These are phyloP conservation scores for Todiramphus saurophagus DNA, from an alignment of 2,113 vertebrate genomes.

Conservation along the genomic window DNA sequence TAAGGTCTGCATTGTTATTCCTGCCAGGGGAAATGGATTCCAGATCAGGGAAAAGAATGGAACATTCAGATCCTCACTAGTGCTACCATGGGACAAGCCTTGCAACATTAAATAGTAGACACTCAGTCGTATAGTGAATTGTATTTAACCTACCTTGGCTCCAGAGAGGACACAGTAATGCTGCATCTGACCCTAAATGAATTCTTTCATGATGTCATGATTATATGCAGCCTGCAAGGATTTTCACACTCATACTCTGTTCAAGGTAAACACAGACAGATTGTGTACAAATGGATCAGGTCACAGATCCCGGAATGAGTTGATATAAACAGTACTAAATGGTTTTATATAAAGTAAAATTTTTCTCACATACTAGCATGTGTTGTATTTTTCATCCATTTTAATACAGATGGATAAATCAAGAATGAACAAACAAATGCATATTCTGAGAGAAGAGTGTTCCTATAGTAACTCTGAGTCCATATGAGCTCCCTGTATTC, in stretches of 20 bases:
- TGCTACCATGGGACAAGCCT: background rate
- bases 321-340: background rate
- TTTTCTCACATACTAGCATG: background rate
- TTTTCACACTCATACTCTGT: background rate
- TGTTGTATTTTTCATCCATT: background rate
- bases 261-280: constrained; percentile 7
- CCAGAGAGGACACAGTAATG: background rate
- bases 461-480: background rate
- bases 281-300: background rate
- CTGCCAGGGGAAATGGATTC: background rate
- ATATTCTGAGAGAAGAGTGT: background rate
- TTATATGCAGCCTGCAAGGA: background rate
- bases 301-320: background rate
- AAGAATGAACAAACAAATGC: background rate
- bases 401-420: background rate
- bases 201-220: background rate
- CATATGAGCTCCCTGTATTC: background rate
- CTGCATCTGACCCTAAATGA: background rate
- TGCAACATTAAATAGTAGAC: background rate
- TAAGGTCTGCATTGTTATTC: background rate
- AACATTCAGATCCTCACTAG: background rate
- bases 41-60: background rate
- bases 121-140: background rate
- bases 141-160: background rate
- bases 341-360: background rate